Percentiles rank a stretch among this genome's conserved stretches.
phyloP scores from a whole-genome alignment of 1,140 invertebrate genomes.

The Phocides pigmalion region DNA sequence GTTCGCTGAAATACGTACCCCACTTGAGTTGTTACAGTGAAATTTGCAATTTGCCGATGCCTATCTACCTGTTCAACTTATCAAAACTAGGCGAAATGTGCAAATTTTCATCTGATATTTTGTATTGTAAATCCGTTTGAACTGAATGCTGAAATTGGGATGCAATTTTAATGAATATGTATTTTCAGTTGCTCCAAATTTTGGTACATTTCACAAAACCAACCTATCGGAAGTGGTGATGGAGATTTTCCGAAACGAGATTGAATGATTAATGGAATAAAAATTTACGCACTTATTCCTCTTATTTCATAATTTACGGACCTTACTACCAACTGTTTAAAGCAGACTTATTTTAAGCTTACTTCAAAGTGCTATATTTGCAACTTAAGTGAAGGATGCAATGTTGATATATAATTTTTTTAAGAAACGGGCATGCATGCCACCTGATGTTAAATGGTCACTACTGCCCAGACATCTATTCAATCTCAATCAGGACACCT shows the following conservation, averaged over 20 bases:
- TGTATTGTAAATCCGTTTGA: constrained; percentile 29
- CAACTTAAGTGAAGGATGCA: too few species aligned
- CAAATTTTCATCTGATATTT: constrained; percentile 28
- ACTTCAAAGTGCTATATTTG: too few species aligned
- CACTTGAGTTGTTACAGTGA: background rate
- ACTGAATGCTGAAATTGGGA: constrained; percentile 7
- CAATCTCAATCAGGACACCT: too few species aligned
- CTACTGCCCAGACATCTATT: too few species aligned
- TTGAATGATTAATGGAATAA: background rate
- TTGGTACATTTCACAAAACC: background rate
- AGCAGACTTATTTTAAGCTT: too few species aligned
- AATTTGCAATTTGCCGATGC: background rate
- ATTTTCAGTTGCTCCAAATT: background rate
- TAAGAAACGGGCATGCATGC: too few species aligned
- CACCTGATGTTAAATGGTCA: too few species aligned
- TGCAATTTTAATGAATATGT: constrained; percentile 33
- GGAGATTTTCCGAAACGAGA: background rate
- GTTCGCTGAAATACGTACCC: too few species aligned
- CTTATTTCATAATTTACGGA: too few species aligned
- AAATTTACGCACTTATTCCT: too few species aligned
- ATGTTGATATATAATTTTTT: too few species aligned
- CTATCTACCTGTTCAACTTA: constrained; percentile 2
- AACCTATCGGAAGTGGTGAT: background rate
- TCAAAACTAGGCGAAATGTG: constrained; percentile 15
- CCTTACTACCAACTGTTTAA: too few species aligned